Evolutionary conservation across 2,797 vertebrate genomes (phyloP).

Genomic region (Myotis pilosus): DNA sequence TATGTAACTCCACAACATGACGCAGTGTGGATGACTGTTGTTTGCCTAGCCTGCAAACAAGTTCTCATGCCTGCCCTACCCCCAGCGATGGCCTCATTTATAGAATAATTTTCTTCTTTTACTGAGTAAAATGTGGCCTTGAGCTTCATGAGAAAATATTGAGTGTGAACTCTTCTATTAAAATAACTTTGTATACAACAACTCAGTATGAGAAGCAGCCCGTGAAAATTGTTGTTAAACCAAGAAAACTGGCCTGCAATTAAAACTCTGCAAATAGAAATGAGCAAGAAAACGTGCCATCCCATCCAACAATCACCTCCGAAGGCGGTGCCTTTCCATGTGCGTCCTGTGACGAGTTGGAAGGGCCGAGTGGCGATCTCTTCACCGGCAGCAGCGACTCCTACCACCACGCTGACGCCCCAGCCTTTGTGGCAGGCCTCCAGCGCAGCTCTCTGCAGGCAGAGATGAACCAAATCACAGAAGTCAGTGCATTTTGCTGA

Average conservation of each 20-base stretch:
- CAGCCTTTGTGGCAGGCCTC: constrained; percentile 92
- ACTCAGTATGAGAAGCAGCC: not conserved
- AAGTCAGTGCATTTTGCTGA: not conserved
- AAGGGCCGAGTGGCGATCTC: constrained; percentile 90
- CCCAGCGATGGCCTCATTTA: not conserved
- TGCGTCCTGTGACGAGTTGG: constrained; percentile 92
- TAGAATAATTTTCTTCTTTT: not conserved
- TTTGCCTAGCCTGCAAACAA: not conserved
- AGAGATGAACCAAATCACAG: not conserved
- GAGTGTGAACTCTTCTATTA: not conserved
- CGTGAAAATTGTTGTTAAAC: not conserved
- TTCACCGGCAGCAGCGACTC: constrained; percentile 89
- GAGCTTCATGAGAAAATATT: not conserved
- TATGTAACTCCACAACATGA: not conserved
- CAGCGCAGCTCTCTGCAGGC: constrained; percentile 89
- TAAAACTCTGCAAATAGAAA: not conserved
- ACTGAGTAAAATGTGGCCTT: not conserved
- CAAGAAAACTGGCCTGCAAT: not conserved
- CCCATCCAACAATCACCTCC: constrained; percentile 87
- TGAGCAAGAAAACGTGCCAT: not conserved
- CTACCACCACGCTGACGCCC: constrained; percentile 93
- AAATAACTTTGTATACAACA: not conserved
- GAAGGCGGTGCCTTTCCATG: constrained; percentile 93
- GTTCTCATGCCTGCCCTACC: not conserved
- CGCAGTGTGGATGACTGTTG: not conserved